Percentiles rank a stretch among this genome's conserved stretches.
These are phyloP conservation scores for Cheilosia impressa DNA, from an alignment of 2,888 invertebrate species.

Conservation along the genomic window DNA sequence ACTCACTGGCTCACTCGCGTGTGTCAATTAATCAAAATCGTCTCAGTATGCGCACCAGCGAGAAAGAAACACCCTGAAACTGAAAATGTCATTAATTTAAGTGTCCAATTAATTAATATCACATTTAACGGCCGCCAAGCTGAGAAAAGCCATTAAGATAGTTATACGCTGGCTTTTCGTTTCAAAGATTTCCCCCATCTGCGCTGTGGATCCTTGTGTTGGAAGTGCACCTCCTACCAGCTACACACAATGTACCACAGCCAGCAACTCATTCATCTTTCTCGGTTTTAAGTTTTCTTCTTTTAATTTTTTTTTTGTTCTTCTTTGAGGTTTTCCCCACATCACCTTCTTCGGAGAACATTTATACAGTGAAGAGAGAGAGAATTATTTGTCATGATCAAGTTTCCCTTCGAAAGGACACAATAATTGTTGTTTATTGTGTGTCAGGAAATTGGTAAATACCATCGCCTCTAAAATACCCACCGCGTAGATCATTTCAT, in stretches of 20 bases:
- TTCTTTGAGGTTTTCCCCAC: constrained; percentile 48
- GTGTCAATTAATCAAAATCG: constrained; percentile 83
- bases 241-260: constrained; percentile 16
- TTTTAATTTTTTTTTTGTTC: constrained; percentile 35
- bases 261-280: constrained; percentile 71
- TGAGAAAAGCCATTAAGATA: constrained; percentile 84
- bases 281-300: constrained; percentile 73
- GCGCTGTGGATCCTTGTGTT: constrained; percentile 2
- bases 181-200: constrained; percentile 68
- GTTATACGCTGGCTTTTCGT: constrained; percentile 70
- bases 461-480: constrained; percentile 74
- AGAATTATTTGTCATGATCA: constrained; percentile 79
- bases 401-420: constrained; percentile 77
- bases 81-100: constrained; percentile 84
- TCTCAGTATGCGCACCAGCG: constrained; percentile 77
- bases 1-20: constrained; percentile 56
- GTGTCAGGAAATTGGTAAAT: constrained; percentile 76
- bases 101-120: constrained; percentile 84
- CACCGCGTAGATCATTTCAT: constrained; percentile 70
- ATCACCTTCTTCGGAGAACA: constrained; percentile 11
- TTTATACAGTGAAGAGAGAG: constrained; percentile 19
- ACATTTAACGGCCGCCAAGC: constrained; percentile 84
- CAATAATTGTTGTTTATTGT: constrained; percentile 75
- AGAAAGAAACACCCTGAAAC: constrained; percentile 68
- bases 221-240: constrained; percentile 7